Conservation (phyloP, 64 coral and sea anemone species). For the Cladopsammia gracilis region DNA sequence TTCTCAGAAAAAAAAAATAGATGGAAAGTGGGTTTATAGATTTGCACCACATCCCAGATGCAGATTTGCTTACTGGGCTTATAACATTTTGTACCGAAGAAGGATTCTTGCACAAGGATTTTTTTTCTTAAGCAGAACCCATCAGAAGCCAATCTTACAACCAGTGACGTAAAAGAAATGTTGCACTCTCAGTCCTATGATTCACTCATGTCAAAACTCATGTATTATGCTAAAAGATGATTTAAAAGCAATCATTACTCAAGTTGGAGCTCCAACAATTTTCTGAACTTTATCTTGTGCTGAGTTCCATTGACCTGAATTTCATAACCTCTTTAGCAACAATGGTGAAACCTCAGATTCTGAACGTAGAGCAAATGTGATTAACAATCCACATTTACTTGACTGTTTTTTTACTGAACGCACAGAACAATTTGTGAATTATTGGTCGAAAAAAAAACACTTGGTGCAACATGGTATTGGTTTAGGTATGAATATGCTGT, state of each 20-base stretch:
- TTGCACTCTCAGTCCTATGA: constrained; percentile 2
- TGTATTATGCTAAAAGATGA: constrained; percentile 18
- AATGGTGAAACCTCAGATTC: not conserved
- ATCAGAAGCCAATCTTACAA: constrained; percentile 32
- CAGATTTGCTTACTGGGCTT: constrained; percentile 43
- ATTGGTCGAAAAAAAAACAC: constrained; percentile 42
- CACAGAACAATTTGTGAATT: constrained; percentile 38
- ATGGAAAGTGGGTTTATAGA: constrained; percentile 19
- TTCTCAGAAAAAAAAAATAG: constrained; percentile 11
- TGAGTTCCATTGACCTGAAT: constrained; percentile 62
- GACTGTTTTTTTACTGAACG: constrained; percentile 56
- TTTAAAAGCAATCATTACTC: constrained; percentile 47
- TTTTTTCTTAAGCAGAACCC: constrained; percentile 48
- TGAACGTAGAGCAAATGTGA: constrained; percentile 20
- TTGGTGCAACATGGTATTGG: constrained; percentile 49
- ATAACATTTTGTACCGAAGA: constrained; percentile 30
- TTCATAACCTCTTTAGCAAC: constrained; percentile 28
- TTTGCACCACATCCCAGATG: constrained; percentile 55
- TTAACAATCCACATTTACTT: constrained; percentile 39
- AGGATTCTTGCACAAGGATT: constrained; percentile 14
- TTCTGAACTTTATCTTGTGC: constrained; percentile 58
- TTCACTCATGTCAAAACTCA: constrained; percentile 31
- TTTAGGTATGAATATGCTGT: constrained; percentile 58
- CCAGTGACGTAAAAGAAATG: constrained; percentile 32
- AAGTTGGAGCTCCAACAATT: constrained; percentile 49